A percentile compares a stretch with the other conserved stretches of the same genome.
Conservation (phyloP, 2,888 invertebrate species). For the Cotesia congregata region DNA sequence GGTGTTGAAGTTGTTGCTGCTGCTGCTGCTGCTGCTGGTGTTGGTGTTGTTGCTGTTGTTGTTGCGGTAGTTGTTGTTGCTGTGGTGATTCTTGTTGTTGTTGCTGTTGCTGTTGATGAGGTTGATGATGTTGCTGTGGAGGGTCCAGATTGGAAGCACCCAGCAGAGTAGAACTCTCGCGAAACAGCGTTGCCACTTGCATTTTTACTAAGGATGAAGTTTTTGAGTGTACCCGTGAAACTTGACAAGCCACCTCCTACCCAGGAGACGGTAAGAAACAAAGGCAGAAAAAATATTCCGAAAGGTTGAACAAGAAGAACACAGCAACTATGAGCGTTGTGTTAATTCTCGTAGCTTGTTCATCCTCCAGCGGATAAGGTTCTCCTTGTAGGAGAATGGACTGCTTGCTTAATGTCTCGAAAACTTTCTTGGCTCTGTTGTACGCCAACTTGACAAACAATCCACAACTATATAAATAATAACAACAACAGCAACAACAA, state of each 20-base stretch:
- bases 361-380: constrained; percentile 43
- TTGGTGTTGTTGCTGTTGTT: constrained; percentile 51
- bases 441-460: neutral
- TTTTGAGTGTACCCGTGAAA: neutral
- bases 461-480: neutral
- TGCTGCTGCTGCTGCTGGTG: constrained; percentile 54
- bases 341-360: constrained; percentile 45
- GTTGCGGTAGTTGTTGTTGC: constrained; percentile 49
- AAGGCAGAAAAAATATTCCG: constrained; percentile 25
- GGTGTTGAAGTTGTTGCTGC: constrained; percentile 56
- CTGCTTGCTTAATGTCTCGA: constrained; percentile 29
- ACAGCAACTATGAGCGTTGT: constrained; percentile 47
- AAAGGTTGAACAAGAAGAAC: constrained; percentile 38
- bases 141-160: constrained; percentile 77
- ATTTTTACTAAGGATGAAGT: constrained; percentile 65
- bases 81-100: constrained; percentile 43
- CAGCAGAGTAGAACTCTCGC: constrained; percentile 78
- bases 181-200: constrained; percentile 80
- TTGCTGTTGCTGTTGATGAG: constrained; percentile 50
- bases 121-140: constrained; percentile 66
- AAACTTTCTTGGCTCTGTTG: constrained; percentile 4
- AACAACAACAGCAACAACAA: neutral
- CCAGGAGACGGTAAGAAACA: constrained; percentile 16
- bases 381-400: constrained; percentile 47
- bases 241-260: neutral